Base-by-base conservation (phyloP, 2,113 vertebrate genomes). In the Columba janthina region DNA sequence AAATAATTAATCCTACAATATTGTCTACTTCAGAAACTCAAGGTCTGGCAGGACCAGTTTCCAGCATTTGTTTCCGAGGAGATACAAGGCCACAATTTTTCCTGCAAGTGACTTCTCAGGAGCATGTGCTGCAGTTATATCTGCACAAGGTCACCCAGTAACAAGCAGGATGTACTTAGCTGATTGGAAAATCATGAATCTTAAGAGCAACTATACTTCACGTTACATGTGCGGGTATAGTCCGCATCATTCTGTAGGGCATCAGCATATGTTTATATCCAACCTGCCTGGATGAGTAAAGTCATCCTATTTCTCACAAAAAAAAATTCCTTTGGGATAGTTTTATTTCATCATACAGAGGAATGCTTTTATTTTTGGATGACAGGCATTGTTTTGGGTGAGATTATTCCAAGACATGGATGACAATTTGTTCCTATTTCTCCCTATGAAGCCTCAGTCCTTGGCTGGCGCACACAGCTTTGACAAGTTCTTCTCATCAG, bases 81-180 rank as follows among this genome's bases (percentile, higher is more conserved):
- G 96, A 94, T 93, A 88, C 85, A 81, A 94, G 95, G 79, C 88
- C 86, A 79, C 91, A 69, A 87, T 93, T 94, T 92, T 88, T 94
- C 85, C 91, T 82, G 67, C 53, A 48, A 81, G 50, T 2, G 6
- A 69, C 88, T 96, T 88, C 85, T 89, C 76, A 85, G 79, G 76
- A 72, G 72, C 56, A 29, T 24, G 10, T 20, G 44, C 67, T 62
- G 64, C 38, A 66, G 56, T 38, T 71, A 7, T 31, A 76, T 34
- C 58, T 88, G 58, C 14, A 4, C 89, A 86, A 96, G 93, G 94
- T 97, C 95, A 93, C 64, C 32, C 92, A 66, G 73, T 72, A 94
- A 62, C 60, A 82, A 89, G 71, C 31, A 53, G 74, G 38, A 72
- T 5, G 3, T 95, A 96, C 91, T 97, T 96, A 96, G 96, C 94